Conservation (phyloP, 2,113 vertebrate species). For the Callipepla californica region DNA sequence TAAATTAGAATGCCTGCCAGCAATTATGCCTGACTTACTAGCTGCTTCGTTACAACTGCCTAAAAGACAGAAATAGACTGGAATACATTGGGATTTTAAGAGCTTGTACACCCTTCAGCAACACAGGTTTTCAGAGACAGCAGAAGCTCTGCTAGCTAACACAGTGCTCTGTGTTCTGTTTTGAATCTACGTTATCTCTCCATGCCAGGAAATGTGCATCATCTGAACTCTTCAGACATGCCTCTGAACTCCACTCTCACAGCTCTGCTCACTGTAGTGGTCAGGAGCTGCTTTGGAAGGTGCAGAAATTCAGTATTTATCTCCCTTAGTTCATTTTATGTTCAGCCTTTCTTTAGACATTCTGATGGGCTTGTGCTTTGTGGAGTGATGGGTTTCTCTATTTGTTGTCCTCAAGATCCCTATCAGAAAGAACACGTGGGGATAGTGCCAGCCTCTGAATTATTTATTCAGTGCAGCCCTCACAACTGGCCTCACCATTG, state of each 20-base stretch:
- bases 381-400: not conserved
- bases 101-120: not conserved
- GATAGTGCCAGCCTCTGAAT: not conserved
- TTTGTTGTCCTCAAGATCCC: not conserved
- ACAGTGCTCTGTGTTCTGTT: not conserved
- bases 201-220: not conserved
- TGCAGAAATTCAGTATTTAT: not conserved
- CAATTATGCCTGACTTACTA: slow-evolving; percentile 20
- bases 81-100: slow-evolving; percentile 10
- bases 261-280: not conserved
- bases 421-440: not conserved
- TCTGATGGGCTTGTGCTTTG: not conserved
- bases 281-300: not conserved
- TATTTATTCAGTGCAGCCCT: not conserved
- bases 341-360: not conserved
- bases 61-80: slow-evolving; percentile 1
- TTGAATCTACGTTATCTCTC: not conserved
- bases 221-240: not conserved
- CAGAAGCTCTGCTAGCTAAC: not conserved
- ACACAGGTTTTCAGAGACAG: not conserved
- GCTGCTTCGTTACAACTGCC: slow-evolving; percentile 11
- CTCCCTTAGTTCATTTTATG: not conserved
- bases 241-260: not conserved
- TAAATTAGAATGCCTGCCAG: not conserved
- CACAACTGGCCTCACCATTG: not conserved